Evolutionary conservation across 2,113 vertebrate species (phyloP).

Genomic region (Falco punctatus): DNA sequence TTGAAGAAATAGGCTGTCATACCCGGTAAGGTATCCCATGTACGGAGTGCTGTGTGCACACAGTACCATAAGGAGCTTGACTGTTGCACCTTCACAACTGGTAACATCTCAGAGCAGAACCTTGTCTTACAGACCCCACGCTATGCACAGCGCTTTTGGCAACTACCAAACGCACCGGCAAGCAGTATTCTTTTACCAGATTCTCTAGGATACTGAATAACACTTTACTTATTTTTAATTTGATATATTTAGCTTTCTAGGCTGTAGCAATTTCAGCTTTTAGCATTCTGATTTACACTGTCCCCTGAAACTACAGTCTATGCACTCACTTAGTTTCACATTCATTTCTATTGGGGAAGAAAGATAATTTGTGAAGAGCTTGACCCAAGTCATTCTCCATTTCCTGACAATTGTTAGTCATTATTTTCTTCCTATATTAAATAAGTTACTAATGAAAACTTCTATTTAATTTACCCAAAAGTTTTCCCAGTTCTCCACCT

Average conservation of each 20-base stretch:
- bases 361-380: neutral
- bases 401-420: constrained; percentile 26
- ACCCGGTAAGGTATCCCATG: neutral
- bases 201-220: neutral
- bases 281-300: neutral
- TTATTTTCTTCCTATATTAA: constrained; percentile 6
- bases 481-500: constrained; percentile 18
- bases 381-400: constrained; percentile 1
- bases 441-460: constrained; percentile 27
- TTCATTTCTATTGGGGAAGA: neutral
- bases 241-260: neutral
- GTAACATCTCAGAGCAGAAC: neutral
- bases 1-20: neutral
- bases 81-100: neutral
- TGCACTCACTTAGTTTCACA: neutral
- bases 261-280: neutral
- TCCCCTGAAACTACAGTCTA: neutral
- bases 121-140: accelerated
- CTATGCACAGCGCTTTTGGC: neutral
- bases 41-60: neutral
- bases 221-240: neutral
- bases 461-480: constrained; percentile 52
- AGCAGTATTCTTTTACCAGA: neutral
- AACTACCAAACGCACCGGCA: neutral
- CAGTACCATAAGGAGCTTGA: too few relatives aligned